phyloP scores from a whole-genome alignment of 92 coral and sea anemone species.

The Phymanthus crucifer region DNA sequence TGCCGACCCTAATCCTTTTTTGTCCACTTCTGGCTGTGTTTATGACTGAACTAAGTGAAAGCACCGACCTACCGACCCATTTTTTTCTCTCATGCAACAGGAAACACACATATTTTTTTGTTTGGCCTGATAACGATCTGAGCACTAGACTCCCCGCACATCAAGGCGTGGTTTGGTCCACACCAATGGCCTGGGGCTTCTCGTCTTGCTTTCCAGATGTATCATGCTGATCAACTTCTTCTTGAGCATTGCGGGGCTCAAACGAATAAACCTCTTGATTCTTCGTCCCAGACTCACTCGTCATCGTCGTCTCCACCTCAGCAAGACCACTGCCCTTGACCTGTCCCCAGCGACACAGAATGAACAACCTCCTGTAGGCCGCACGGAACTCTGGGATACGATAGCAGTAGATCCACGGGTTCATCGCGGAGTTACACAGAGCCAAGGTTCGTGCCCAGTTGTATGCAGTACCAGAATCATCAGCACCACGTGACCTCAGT shows the following conservation, averaged over 20 bases:
- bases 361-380: constrained; percentile 57
- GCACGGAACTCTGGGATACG: constrained; percentile 75
- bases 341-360: constrained; percentile 61
- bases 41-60: too few species aligned
- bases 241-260: background rate
- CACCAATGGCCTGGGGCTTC: background rate
- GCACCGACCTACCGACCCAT: too few species aligned
- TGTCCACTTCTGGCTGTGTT: too few species aligned
- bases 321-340: constrained; percentile 35
- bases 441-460: constrained; percentile 88
- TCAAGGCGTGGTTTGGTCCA: background rate
- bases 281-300: constrained; percentile 27
- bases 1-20: too few species aligned
- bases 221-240: background rate
- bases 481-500: constrained; percentile 55
- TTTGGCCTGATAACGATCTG: background rate
- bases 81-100: too few species aligned
- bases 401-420: constrained; percentile 81
- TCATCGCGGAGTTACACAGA: constrained; percentile 73
- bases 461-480: constrained; percentile 62
- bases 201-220: background rate
- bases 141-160: background rate
- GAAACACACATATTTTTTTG: too few species aligned
- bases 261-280: background rate
- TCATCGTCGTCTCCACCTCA: constrained; percentile 36